These are phyloP conservation scores for Zaprionus nigranus DNA, from an alignment of 1,140 invertebrate species.

Conservation along the genomic window DNA sequence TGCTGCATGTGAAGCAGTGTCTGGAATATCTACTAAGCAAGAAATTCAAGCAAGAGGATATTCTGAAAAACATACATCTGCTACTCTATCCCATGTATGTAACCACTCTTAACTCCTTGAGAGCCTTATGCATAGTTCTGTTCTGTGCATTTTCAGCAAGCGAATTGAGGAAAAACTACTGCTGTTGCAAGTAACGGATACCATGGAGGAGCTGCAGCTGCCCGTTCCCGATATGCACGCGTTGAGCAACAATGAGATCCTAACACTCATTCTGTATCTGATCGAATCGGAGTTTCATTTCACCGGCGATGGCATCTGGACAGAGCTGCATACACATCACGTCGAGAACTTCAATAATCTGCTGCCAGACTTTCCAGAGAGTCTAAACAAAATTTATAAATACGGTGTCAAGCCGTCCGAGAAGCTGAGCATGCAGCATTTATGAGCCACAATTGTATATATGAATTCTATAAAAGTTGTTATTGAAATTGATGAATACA, in stretches of 20 bases:
- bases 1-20: slow-evolving; percentile 85
- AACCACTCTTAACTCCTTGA: neutral
- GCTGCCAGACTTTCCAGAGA: slow-evolving; percentile 79
- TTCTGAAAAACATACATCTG: slow-evolving; percentile 86
- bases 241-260: slow-evolving; percentile 66
- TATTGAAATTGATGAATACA: neutral
- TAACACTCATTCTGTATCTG: slow-evolving; percentile 83
- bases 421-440: slow-evolving; percentile 49
- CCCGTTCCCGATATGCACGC: slow-evolving; percentile 39
- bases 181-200: slow-evolving; percentile 55
- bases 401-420: slow-evolving; percentile 74
- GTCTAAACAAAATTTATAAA: slow-evolving; percentile 79
- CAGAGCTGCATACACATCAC: slow-evolving; percentile 75
- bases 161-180: slow-evolving; percentile 77
- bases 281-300: slow-evolving; percentile 85
- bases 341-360: slow-evolving; percentile 83
- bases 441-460: slow-evolving; percentile 28
- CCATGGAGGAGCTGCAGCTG: slow-evolving; percentile 67
- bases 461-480: slow-evolving; percentile 20
- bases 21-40: slow-evolving; percentile 84
- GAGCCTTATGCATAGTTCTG: neutral
- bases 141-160: slow-evolving; percentile 47
- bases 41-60: slow-evolving; percentile 84
- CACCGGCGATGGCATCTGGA: slow-evolving; percentile 85
- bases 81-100: slow-evolving; percentile 86